phyloP scores from a whole-genome alignment of 1,140 invertebrate genomes.

The Drosophila rhopaloa region DNA sequence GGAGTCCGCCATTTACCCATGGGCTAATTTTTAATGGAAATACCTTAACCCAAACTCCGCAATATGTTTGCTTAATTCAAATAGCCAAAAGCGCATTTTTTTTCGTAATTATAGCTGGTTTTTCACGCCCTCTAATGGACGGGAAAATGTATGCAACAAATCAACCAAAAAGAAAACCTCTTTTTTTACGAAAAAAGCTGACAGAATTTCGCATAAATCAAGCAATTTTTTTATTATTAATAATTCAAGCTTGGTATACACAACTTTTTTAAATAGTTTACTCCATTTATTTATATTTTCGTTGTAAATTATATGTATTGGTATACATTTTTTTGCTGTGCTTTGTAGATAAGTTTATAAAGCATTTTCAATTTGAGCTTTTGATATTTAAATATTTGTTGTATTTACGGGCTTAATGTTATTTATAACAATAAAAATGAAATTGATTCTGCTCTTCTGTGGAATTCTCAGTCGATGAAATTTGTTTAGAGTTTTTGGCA shows the following conservation, averaged over 20 bases:
- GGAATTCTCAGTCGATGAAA: background rate
- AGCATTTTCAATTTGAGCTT: background rate
- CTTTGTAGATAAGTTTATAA: background rate
- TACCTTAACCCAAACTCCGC: conserved; percentile 55
- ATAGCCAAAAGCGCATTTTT: conserved; percentile 17
- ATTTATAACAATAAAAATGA: background rate
- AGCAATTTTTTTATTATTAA: conserved; percentile 18
- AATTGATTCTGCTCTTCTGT: background rate
- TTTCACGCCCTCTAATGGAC: conserved; percentile 27
- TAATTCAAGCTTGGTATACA: conserved; percentile 7
- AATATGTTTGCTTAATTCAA: conserved; percentile 69
- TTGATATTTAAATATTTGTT: background rate
- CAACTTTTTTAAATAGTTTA: background rate
- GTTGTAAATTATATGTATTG: background rate
- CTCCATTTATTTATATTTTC: conserved; percentile 4
- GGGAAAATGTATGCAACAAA: conserved; percentile 8
- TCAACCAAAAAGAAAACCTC: conserved; percentile 9
- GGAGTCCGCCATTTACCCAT: conserved; percentile 45
- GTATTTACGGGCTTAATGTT: background rate
- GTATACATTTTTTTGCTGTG: background rate
- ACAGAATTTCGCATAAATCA: conserved; percentile 25
- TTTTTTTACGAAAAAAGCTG: background rate
- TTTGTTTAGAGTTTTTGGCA: background rate
- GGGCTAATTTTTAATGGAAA: conserved; percentile 75
- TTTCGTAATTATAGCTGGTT: conserved; percentile 24